Percentiles rank a stretch among this genome's conserved stretches.
These are phyloP conservation scores for Caenorhabditis sp. DNA, from an alignment of 2,888 invertebrate genomes.

Conservation along the genomic window DNA sequence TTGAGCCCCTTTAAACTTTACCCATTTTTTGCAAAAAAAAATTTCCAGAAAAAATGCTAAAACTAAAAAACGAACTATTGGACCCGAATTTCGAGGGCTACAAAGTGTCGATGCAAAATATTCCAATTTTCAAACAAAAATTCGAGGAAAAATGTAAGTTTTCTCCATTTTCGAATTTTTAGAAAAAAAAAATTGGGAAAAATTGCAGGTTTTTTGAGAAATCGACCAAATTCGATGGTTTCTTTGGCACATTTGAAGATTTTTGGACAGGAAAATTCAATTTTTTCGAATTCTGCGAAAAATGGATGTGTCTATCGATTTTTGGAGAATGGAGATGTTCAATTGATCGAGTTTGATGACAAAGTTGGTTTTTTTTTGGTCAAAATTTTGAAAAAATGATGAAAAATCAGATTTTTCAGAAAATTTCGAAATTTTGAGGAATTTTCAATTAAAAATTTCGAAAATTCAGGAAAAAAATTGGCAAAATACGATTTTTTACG, in stretches of 20 bases:
- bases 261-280: not conserved
- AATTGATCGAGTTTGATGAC: conserved; percentile 9
- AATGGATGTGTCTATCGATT: conserved; percentile 22
- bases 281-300: conserved; percentile 8
- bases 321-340: conserved; percentile 21
- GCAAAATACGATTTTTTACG: too few relatives aligned
- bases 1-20: too few relatives aligned
- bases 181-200: not conserved
- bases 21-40: too few relatives aligned
- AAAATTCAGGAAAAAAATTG: too few relatives aligned
- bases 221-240: not conserved
- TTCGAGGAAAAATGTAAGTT: conserved; percentile 17
- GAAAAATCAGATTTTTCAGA: too few relatives aligned
- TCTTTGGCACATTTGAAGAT: not conserved
- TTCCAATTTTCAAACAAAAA: conserved; percentile 6
- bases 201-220: not conserved
- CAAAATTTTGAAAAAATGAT: too few relatives aligned
- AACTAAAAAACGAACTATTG: conserved; percentile 18
- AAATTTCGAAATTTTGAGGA: too few relatives aligned
- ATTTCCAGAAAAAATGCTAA: conserved; percentile 26
- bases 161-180: not conserved
- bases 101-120: conserved; percentile 42
- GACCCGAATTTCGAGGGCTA: conserved; percentile 49
- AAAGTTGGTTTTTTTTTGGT: not conserved
- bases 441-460: too few relatives aligned